Evolutionary conservation across 2,113 vertebrate genomes (phyloP).

Genomic region (Trogon surrucura): DNA sequence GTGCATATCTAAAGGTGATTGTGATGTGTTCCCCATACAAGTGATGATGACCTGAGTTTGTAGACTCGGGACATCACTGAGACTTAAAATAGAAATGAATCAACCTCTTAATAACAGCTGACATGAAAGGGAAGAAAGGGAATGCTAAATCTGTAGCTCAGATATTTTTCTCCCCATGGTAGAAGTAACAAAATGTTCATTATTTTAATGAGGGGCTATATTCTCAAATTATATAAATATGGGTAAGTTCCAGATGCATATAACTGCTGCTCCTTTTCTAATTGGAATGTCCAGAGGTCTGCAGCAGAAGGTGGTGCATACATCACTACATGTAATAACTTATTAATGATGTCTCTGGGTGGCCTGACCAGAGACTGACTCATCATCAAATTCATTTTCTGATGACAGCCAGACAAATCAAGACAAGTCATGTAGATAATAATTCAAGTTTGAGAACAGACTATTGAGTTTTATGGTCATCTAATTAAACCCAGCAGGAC

Average conservation of each 20-base stretch:
- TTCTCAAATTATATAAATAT: not conserved
- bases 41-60: not conserved
- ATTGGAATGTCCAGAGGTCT: not conserved
- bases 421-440: conserved; percentile 25
- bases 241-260: not conserved
- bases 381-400: conserved; percentile 26
- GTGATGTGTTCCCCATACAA: not conserved
- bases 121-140: not conserved
- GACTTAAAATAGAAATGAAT: not conserved
- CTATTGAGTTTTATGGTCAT: not conserved
- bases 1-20: not conserved
- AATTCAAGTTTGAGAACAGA: conserved; percentile 30
- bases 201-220: not conserved
- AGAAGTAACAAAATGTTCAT: not conserved
- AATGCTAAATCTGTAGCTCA: not conserved
- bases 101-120: not conserved
- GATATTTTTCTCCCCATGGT: not conserved
- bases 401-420: conserved; percentile 42
- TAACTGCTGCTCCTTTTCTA: not conserved
- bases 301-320: not conserved
- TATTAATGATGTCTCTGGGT: conserved; percentile 1
- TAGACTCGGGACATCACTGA: not conserved
- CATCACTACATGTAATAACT: not conserved
- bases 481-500: conserved; percentile 54
- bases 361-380: conserved; percentile 24